These are phyloP conservation scores for Melanotaenia pygmaea DNA, from an alignment of 2,797 vertebrate species.

Conservation along the genomic window DNA sequence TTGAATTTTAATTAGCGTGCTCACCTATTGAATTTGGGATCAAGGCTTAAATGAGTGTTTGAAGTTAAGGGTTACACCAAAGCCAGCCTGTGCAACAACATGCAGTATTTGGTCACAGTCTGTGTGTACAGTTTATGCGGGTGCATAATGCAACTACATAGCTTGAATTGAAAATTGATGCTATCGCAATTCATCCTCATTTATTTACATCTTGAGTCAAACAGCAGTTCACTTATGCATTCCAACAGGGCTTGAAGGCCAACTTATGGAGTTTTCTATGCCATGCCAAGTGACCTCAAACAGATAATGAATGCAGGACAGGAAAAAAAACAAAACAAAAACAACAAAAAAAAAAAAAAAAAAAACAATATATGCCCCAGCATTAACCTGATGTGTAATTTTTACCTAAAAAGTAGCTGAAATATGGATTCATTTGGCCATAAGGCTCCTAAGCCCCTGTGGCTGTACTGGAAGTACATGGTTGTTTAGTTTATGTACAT, in stretches of 20 bases:
- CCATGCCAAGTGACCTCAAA: no score
- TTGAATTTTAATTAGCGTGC: slow-evolving; percentile 27
- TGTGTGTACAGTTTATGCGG: slow-evolving; percentile 3
- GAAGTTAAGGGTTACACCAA: slow-evolving; percentile 13
- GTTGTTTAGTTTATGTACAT: no score
- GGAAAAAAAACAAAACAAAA: no score
- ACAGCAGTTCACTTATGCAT: neutral
- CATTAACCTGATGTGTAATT: no score
- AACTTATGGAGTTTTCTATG: neutral
- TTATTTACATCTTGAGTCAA: slow-evolving; percentile 15
- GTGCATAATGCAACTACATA: neutral
- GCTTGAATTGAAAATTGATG: neutral
- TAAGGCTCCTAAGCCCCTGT: no score
- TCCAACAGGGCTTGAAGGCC: neutral
- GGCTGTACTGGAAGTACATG: no score
- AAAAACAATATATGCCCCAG: no score
- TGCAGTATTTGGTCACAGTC: neutral
- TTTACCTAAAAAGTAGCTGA: no score
- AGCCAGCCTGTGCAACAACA: slow-evolving; percentile 20
- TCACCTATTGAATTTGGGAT: slow-evolving; percentile 45
- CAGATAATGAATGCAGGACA: no score
- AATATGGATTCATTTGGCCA: no score
- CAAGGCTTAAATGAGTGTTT: slow-evolving; percentile 35
- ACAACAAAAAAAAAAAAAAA: no score
- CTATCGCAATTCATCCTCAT: slow-evolving; percentile 2